Percentiles rank a stretch among this genome's conserved stretches.
Conservation (phyloP, 2,797 vertebrate genomes). For the Platalea minor region DNA sequence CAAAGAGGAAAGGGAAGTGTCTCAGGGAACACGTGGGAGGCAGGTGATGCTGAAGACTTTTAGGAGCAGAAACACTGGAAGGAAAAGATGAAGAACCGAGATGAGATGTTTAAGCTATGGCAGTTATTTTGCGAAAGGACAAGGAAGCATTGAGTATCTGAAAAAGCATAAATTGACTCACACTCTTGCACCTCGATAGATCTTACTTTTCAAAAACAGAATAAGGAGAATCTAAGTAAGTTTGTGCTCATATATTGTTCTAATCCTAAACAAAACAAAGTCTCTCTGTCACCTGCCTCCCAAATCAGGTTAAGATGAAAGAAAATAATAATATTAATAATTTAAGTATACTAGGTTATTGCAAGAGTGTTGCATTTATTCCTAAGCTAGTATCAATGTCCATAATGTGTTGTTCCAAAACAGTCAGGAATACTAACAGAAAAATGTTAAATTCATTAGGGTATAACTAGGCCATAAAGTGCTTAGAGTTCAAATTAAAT, state of each 20-base stretch:
- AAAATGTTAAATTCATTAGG: not conserved
- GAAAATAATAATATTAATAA: not conserved
- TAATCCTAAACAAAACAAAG: not conserved
- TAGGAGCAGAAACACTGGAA: not conserved
- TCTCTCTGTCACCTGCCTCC: not conserved
- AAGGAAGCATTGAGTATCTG: not conserved
- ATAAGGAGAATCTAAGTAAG: not conserved
- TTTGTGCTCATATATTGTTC: not conserved
- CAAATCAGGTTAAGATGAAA: not conserved
- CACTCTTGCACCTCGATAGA: fast-evolving
- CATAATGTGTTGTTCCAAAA: not conserved
- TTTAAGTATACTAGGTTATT: not conserved
- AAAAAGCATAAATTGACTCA: not conserved
- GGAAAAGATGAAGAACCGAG: not conserved
- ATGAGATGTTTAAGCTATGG: not conserved
- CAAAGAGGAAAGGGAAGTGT: not conserved
- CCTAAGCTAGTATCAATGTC: not conserved
- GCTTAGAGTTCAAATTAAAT: not conserved
- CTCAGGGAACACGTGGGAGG: not conserved
- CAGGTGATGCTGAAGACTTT: not conserved
- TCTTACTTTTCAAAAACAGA: not conserved
- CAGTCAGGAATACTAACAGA: not conserved
- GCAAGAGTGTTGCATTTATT: not conserved
- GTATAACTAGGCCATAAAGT: not conserved
- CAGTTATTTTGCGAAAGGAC: not conserved